These are phyloP conservation scores for Catajapyx aquilonaris DNA, from an alignment of 1,140 invertebrate species.

Conservation along the genomic window DNA sequence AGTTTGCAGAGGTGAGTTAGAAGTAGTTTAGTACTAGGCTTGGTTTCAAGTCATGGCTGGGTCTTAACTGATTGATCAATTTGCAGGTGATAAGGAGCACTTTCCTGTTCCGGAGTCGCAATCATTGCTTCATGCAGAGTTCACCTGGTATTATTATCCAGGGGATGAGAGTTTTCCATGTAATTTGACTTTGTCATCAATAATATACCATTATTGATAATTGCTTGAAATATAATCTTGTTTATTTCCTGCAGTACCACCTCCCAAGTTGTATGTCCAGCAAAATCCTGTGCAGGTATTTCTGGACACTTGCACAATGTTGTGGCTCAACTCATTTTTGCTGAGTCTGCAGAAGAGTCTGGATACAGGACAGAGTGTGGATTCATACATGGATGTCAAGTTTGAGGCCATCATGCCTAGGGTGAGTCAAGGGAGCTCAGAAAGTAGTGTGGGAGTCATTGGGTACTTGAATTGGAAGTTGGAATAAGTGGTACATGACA, in stretches of 20 bases:
- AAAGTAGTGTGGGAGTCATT: too few relatives aligned
- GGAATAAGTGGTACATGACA: too few relatives aligned
- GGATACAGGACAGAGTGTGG: conserved; percentile 18
- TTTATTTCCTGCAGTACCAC: conserved; percentile 46
- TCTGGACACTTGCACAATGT: conserved; percentile 60
- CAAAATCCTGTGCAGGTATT: conserved; percentile 68
- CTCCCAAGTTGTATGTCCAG: conserved; percentile 77
- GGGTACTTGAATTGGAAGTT: too few relatives aligned
- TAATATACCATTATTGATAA: too few relatives aligned
- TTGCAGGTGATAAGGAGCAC: conserved; percentile 57
- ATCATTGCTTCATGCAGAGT: conserved; percentile 78
- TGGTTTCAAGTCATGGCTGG: too few relatives aligned
- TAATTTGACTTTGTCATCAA: too few relatives aligned
- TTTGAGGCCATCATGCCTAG: conserved; percentile 78
- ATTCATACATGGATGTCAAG: conserved; percentile 58
- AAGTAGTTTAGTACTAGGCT: too few relatives aligned
- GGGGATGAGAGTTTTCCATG: conserved; percentile 79
- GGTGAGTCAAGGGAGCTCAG: conserved; percentile 31
- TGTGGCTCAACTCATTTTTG: conserved; percentile 88
- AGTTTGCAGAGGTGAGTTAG: too few relatives aligned
- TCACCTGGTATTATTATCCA: conserved; percentile 93
- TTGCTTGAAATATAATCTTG: conserved; percentile 9
- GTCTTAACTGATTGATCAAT: conserved; percentile 15
- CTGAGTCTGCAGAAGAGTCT: conserved; percentile 64
- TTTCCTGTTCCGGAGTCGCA: conserved; percentile 70